Conservation (phyloP, 2,113 vertebrate species). For the Silurus asotus region DNA sequence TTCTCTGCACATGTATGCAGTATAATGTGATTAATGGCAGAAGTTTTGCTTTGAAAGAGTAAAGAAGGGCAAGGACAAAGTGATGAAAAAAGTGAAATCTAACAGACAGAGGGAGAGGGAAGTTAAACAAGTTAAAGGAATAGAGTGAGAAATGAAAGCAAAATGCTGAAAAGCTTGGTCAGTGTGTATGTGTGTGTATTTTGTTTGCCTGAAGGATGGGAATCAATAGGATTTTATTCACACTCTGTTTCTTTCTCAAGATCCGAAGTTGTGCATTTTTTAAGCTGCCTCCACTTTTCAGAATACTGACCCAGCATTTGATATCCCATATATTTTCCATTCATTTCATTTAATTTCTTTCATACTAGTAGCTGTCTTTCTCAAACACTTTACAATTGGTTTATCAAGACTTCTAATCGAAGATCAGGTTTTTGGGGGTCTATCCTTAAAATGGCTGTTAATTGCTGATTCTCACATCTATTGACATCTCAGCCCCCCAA, state of each 20-base stretch:
- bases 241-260: conserved; percentile 11
- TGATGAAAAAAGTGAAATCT: conserved; percentile 51
- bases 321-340: not conserved
- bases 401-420: not conserved
- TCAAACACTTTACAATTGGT: not conserved
- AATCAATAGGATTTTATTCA: conserved; percentile 3
- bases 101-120: conserved; percentile 16
- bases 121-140: not conserved
- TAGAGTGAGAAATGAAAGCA: conserved; percentile 53
- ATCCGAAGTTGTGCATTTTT: not conserved
- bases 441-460: not conserved
- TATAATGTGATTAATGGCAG: not conserved
- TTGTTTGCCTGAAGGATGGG: conserved; percentile 14
- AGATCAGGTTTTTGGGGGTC: not conserved
- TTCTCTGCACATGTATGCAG: not conserved
- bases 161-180: not conserved
- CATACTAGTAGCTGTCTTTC: not conserved
- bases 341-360: not conserved
- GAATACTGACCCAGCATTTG: not conserved
- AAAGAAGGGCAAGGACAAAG: conserved; percentile 64
- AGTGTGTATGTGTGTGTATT: conserved; percentile 15
- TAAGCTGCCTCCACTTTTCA: not conserved
- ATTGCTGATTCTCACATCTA: not conserved
- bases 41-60: not conserved
- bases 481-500: not conserved